Percentiles rank a stretch among this genome's conserved stretches.
Evolutionary conservation across 2,888 invertebrate species (phyloP).

Genomic region (Trichopoda pennipes): DNA sequence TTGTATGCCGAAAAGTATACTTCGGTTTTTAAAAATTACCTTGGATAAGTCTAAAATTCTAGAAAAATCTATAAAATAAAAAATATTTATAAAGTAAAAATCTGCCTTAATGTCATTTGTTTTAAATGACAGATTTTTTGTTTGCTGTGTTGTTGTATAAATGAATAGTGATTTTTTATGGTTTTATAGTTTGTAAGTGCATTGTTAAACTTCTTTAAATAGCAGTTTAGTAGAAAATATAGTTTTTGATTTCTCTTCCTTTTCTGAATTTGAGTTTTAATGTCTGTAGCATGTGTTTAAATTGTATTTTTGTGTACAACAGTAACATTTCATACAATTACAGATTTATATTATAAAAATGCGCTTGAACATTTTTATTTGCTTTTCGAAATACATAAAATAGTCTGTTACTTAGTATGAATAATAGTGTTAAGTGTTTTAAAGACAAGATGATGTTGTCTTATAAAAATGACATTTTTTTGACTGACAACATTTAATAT

Average conservation of each 20-base stretch:
- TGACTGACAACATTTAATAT: conserved; percentile 35
- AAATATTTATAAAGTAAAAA: no score
- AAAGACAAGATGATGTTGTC: conserved; percentile 12
- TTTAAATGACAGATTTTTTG: no score
- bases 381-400: not conserved
- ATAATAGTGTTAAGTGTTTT: conserved; percentile 1
- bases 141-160: not conserved
- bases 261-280: not conserved
- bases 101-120: no score
- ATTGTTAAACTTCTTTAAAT: conserved; percentile 45
- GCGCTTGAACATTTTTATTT: not conserved
- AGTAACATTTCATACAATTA: conserved; percentile 13
- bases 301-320: not conserved
- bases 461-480: conserved; percentile 21
- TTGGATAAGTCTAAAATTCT: no score
- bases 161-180: conserved; percentile 31
- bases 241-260: not conserved
- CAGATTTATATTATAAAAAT: conserved; percentile 17
- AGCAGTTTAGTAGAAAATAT: not conserved
- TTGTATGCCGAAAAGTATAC: no score
- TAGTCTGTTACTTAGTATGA: not conserved
- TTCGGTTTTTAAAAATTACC: no score
- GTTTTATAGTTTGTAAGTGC: conserved; percentile 42
- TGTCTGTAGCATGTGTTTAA: not conserved
- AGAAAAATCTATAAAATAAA: no score